Conservation (phyloP, 2,888 invertebrate species). For the Drosophila yooni region DNA sequence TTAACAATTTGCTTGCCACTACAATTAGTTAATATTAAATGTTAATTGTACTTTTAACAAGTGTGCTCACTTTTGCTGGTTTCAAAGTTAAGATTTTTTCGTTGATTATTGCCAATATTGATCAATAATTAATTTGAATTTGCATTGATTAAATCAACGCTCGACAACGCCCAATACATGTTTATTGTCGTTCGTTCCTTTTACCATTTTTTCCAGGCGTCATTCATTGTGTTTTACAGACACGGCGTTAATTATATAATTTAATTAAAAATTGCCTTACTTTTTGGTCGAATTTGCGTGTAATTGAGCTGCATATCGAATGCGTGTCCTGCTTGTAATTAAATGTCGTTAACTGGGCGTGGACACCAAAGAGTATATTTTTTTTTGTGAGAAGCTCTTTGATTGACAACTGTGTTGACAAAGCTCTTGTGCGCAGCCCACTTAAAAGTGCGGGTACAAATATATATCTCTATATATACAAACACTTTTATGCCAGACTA, state of each 20-base stretch:
- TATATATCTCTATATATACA: background rate
- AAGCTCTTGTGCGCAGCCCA: constrained; percentile 1
- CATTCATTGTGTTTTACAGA: constrained; percentile 24
- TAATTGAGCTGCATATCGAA: constrained; percentile 57
- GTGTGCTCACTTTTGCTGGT: constrained; percentile 9
- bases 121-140: constrained; percentile 59
- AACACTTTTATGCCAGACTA: background rate
- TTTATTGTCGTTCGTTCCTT: constrained; percentile 24
- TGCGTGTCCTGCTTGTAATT: constrained; percentile 46
- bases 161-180: constrained; percentile 30
- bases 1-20: background rate
- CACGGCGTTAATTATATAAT: constrained; percentile 56
- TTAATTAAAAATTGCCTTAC: constrained; percentile 44
- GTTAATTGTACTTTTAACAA: constrained; percentile 36
- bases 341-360: constrained; percentile 47
- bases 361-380: constrained; percentile 16
- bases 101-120: constrained; percentile 39
- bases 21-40: constrained; percentile 18
- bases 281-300: constrained; percentile 33
- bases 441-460: background rate
- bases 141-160: constrained; percentile 51
- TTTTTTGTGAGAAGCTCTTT: constrained; percentile 15
- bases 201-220: background rate
- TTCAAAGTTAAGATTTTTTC: background rate
- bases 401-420: constrained; percentile 32